These are phyloP conservation scores for Thecocarcelia acutangulata DNA, from an alignment of 2,888 invertebrate genomes.

Conservation along the genomic window DNA sequence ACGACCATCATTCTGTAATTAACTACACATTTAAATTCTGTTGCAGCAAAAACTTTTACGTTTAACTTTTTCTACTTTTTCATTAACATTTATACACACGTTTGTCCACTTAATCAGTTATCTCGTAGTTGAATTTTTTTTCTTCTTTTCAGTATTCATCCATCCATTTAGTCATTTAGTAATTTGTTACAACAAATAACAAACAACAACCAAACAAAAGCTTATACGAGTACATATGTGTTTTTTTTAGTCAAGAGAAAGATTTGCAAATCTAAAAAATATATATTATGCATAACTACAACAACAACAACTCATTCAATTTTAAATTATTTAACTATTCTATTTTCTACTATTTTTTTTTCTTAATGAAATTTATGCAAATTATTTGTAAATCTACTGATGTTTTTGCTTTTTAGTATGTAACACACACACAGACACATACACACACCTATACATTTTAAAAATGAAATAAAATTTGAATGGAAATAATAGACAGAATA, in stretches of 20 bases:
- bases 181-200: slow-evolving; percentile 37
- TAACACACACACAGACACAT: no score
- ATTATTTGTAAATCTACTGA: slow-evolving; percentile 47
- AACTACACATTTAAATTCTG: no score
- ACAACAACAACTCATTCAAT: slow-evolving; percentile 30
- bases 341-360: slow-evolving; percentile 7
- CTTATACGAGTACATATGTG: not conserved
- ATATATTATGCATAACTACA: slow-evolving; percentile 32
- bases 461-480: slow-evolving; percentile 18
- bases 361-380: slow-evolving; percentile 46
- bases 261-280: slow-evolving; percentile 9
- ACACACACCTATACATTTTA: no score
- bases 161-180: slow-evolving; percentile 46
- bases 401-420: not conserved
- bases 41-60: not conserved
- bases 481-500: slow-evolving; percentile 19
- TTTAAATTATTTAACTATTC: slow-evolving; percentile 48
- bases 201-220: not conserved
- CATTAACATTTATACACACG: slow-evolving; percentile 15
- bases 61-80: slow-evolving; percentile 22
- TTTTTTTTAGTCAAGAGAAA: not conserved
- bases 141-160: slow-evolving; percentile 26
- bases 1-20: no score
- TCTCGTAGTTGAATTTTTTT: not conserved
- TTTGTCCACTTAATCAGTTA: slow-evolving; percentile 21